Evolutionary conservation across 1,140 invertebrate genomes (phyloP).

Genomic region (Trichonephila inaurata): DNA sequence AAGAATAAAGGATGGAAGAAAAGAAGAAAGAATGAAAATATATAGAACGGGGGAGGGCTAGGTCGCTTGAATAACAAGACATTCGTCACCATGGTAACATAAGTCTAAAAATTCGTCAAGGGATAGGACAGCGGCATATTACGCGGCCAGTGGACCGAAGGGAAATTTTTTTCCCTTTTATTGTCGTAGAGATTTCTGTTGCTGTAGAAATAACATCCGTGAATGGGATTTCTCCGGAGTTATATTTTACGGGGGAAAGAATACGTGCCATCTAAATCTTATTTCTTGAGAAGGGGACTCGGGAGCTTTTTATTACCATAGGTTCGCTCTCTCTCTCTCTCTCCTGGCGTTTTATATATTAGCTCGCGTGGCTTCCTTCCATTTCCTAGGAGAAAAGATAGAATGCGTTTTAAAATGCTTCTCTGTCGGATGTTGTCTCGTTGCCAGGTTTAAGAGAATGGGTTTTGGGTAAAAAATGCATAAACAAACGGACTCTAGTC

Average conservation of each 20-base stretch:
- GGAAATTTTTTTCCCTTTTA: constrained; percentile 27
- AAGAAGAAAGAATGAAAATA: neutral
- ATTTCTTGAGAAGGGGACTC: constrained; percentile 26
- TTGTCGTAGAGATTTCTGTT: constrained; percentile 67
- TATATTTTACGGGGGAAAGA: constrained; percentile 55
- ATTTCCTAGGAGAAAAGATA: too few species aligned
- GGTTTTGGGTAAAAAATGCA: too few species aligned
- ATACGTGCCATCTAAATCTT: constrained; percentile 51
- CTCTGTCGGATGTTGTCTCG: neutral
- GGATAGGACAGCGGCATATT: constrained; percentile 48
- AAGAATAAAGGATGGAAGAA: neutral
- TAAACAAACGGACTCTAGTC: too few species aligned
- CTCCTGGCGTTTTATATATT: constrained; percentile 18
- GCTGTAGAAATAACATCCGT: constrained; percentile 63
- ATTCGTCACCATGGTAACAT: constrained; percentile 55
- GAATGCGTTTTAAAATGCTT: neutral
- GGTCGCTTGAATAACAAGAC: constrained; percentile 61
- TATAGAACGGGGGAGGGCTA: neutral
- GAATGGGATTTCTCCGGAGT: constrained; percentile 54
- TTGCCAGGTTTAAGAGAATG: neutral
- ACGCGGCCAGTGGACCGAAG: constrained; percentile 44
- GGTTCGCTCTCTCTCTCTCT: neutral
- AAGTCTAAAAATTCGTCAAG: constrained; percentile 62
- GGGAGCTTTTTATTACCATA: neutral
- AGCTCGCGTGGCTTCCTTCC: neutral